phyloP scores from a whole-genome alignment of 2,113 vertebrate species.

The Hirundichthys speculiger region DNA sequence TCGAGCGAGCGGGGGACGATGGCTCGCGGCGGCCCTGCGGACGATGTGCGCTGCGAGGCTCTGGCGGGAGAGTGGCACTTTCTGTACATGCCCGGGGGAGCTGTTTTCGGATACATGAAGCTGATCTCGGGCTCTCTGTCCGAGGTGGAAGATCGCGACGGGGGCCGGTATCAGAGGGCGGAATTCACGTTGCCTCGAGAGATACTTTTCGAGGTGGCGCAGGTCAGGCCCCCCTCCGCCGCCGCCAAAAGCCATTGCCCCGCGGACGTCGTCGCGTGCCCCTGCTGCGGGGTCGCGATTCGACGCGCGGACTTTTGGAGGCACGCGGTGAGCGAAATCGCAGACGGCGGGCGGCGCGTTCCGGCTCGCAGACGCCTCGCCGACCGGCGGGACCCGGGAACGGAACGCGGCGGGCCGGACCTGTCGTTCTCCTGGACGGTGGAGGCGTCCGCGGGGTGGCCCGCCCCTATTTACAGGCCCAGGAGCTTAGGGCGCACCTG shows the following conservation, averaged over 20 bases:
- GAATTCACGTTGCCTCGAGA: background rate
- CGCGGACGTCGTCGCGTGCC: background rate
- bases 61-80: conserved; percentile 17
- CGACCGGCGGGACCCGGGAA: no score
- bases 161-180: background rate
- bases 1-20: fast-evolving
- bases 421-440: background rate
- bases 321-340: conserved; percentile 8
- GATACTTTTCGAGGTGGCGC: background rate
- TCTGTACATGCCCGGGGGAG: background rate
- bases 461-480: conserved; percentile 20
- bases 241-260: no score
- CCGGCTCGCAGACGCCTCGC: background rate
- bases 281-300: background rate
- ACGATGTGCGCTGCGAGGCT: fast-evolving
- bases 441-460: background rate
- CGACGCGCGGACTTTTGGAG: background rate
- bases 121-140: background rate
- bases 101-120: conserved; percentile 12
- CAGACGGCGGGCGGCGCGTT: background rate
- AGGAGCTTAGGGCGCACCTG: background rate
- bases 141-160: background rate
- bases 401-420: fast-evolving
- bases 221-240: background rate
- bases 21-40: background rate